Percentiles rank a stretch among this genome's conserved stretches.
These are phyloP conservation scores for Drosophila seclusa DNA, from an alignment of 2,888 invertebrate species.

Conservation along the genomic window DNA sequence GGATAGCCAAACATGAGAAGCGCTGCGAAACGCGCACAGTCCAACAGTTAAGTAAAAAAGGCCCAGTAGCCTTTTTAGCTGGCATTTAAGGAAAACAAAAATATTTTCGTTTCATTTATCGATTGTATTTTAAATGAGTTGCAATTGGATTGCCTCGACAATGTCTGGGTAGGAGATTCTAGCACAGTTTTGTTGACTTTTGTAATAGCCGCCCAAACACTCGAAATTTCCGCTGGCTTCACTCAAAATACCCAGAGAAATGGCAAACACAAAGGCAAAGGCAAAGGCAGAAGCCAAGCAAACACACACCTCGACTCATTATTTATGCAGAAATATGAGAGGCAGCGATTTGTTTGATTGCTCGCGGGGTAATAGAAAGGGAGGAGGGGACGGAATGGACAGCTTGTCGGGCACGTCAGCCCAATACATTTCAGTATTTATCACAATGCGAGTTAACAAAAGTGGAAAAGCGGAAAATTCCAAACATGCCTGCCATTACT, in stretches of 20 bases:
- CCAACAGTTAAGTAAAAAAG: slow-evolving; percentile 19
- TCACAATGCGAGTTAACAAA: slow-evolving; percentile 29
- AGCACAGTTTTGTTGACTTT: slow-evolving; percentile 63
- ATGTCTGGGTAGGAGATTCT: slow-evolving; percentile 14
- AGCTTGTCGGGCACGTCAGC: slow-evolving; percentile 55
- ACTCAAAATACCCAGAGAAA: slow-evolving; percentile 52
- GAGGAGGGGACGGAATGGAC: slow-evolving; percentile 17
- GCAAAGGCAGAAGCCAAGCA: slow-evolving; percentile 14
- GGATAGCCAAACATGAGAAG: slow-evolving; percentile 9
- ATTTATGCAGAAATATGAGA: slow-evolving; percentile 80
- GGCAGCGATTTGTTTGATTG: slow-evolving; percentile 78
- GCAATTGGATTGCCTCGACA: slow-evolving; percentile 32
- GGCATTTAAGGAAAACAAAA: not conserved
- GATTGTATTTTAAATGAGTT: slow-evolving; percentile 75
- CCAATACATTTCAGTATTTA: slow-evolving; percentile 58
- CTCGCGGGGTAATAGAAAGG: not conserved
- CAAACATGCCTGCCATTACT: slow-evolving; percentile 52
- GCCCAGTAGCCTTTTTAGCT: slow-evolving; percentile 21
- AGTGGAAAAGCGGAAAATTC: slow-evolving; percentile 36
- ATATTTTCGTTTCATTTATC: slow-evolving; percentile 69
- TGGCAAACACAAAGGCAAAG: slow-evolving; percentile 2
- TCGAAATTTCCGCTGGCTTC: slow-evolving; percentile 60
- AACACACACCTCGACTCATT: slow-evolving; percentile 56
- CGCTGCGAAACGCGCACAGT: not conserved
- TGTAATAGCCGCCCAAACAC: slow-evolving; percentile 64